These are phyloP conservation scores for Rhaphigaster nebulosa DNA, from an alignment of 2,888 invertebrate genomes.

Conservation along the genomic window DNA sequence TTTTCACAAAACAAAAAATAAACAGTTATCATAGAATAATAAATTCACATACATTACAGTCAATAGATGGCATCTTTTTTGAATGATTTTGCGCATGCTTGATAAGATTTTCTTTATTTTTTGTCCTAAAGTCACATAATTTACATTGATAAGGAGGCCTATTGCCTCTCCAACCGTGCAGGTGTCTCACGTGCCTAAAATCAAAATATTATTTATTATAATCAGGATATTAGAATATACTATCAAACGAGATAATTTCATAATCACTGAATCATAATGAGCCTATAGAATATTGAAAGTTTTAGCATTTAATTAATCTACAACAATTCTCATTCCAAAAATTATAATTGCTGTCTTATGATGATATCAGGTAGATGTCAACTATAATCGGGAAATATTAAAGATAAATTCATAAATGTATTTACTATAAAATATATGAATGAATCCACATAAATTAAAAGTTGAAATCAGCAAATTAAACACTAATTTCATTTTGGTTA, in stretches of 20 bases:
- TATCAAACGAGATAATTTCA: background rate
- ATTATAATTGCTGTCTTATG: too few relatives aligned
- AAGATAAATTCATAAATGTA: too few relatives aligned
- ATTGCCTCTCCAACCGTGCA: slow-evolving; percentile 15
- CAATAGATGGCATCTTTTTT: background rate
- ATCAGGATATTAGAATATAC: background rate
- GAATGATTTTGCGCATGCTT: slow-evolving; percentile 25
- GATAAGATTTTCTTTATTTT: slow-evolving; percentile 4
- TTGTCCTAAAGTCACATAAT: slow-evolving; percentile 19
- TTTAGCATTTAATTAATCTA: too few relatives aligned
- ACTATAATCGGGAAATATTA: too few relatives aligned
- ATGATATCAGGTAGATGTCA: too few relatives aligned
- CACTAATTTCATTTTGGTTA: background rate
- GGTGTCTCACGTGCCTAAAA: slow-evolving; percentile 23
- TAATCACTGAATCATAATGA: too few relatives aligned
- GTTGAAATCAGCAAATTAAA: too few relatives aligned
- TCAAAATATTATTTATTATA: background rate
- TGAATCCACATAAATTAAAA: too few relatives aligned
- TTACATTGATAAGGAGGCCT: slow-evolving; percentile 28
- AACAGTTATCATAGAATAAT: background rate
- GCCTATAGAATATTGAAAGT: too few relatives aligned
- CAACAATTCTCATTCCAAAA: too few relatives aligned
- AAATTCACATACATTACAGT: slow-evolving; percentile 31
- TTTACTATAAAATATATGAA: too few relatives aligned
- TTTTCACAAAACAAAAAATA: background rate